These are phyloP conservation scores for Diarsia mendica DNA, from an alignment of 2,888 invertebrate species.

Conservation along the genomic window DNA sequence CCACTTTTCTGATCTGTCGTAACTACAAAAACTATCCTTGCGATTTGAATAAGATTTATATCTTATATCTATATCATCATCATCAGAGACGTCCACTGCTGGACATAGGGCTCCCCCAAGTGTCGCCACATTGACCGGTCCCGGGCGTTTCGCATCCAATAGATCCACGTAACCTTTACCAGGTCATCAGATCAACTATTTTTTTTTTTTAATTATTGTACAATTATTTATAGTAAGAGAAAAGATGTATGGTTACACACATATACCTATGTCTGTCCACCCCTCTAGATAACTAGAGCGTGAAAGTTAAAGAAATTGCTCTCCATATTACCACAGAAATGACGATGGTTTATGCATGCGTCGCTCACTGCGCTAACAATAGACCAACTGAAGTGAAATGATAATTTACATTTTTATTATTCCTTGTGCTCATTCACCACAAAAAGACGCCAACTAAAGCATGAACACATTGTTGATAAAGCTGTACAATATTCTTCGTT, in stretches of 20 bases:
- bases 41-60: not conserved
- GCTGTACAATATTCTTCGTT: not conserved
- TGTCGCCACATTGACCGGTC: no score
- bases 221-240: no score
- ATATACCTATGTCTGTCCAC: no score
- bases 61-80: no score
- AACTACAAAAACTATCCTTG: not conserved
- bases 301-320: slow-evolving; percentile 28
- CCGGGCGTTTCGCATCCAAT: no score
- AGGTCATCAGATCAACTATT: no score
- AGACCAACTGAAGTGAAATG: slow-evolving; percentile 48
- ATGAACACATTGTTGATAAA: slow-evolving; percentile 32
- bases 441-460: slow-evolving; percentile 20
- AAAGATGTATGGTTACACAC: no score
- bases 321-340: slow-evolving; percentile 8
- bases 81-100: no score
- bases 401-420: slow-evolving; percentile 63
- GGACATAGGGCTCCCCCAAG: no score
- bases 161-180: no score
- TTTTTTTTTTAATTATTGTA: not conserved
- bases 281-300: slow-evolving; percentile 5
- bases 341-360: slow-evolving; percentile 36
- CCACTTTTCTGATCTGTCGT: not conserved
- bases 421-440: slow-evolving; percentile 30
- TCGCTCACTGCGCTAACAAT: slow-evolving; percentile 32